Conservation (phyloP, 2,113 vertebrate genomes). For the Hydropotes inermis region DNA sequence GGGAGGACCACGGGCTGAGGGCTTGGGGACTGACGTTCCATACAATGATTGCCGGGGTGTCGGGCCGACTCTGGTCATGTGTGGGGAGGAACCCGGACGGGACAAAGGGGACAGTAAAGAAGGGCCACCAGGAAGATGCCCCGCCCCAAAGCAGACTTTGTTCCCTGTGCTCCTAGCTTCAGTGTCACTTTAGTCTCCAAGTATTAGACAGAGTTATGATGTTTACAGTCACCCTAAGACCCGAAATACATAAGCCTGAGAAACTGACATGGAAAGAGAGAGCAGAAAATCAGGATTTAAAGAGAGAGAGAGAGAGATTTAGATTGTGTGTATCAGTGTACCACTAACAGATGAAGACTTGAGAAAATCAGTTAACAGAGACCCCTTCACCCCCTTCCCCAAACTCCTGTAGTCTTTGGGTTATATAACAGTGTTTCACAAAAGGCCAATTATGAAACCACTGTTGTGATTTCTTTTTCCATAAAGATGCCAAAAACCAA, state of each 20-base stretch:
- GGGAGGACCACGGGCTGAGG: background rate
- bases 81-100: background rate
- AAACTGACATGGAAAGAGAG: background rate
- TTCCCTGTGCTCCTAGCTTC: background rate
- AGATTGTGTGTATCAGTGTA: background rate
- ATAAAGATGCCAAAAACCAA: background rate
- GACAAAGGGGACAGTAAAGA: background rate
- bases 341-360: background rate
- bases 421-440: background rate
- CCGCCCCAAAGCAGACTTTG: background rate
- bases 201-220: background rate
- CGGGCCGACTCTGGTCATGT: background rate
- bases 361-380: background rate
- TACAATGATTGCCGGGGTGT: too few relatives aligned
- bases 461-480: background rate
- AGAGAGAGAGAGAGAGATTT: background rate
- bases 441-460: background rate
- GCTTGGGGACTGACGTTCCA: background rate
- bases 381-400: background rate
- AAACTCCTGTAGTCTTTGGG: background rate
- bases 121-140: fast-evolving
- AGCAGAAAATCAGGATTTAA: background rate
- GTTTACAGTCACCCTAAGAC: background rate
- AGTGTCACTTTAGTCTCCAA: background rate
- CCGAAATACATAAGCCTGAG: background rate